Evolutionary conservation across 1,140 invertebrate genomes (phyloP).

Genomic region (Euglossa dilemma): DNA sequence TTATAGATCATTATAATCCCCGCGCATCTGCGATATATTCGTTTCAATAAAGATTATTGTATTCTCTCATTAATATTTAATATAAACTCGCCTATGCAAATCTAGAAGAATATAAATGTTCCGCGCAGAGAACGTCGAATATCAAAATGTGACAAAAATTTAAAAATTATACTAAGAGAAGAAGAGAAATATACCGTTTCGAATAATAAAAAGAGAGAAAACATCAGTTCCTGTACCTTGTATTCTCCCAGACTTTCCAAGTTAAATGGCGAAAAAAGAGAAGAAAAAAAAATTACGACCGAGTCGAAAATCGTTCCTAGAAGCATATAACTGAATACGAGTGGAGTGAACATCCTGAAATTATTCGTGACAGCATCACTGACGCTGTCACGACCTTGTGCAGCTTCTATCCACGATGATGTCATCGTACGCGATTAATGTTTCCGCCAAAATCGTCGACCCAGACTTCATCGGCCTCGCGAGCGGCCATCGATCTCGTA

Average conservation of each 20-base stretch:
- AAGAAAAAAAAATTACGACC: background rate
- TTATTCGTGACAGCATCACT: constrained; percentile 32
- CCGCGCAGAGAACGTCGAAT: too few relatives aligned
- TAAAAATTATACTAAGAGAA: too few relatives aligned
- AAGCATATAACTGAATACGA: background rate
- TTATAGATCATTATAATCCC: too few relatives aligned
- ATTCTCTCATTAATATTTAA: too few relatives aligned
- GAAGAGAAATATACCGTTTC: too few relatives aligned
- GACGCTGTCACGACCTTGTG: constrained; percentile 39
- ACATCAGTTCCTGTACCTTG: too few relatives aligned
- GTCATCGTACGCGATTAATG: constrained; percentile 36
- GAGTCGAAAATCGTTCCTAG: background rate
- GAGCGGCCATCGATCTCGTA: constrained; percentile 32
- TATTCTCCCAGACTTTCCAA: background rate
- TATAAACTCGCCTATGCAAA: too few relatives aligned
- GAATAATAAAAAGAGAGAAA: too few relatives aligned
- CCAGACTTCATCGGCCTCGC: constrained; percentile 1
- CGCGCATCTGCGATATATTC: too few relatives aligned
- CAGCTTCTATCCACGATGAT: constrained; percentile 17
- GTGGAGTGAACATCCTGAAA: background rate
- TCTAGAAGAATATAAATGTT: too few relatives aligned
- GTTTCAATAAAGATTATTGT: too few relatives aligned
- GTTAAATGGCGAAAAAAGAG: background rate
- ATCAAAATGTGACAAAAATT: too few relatives aligned
- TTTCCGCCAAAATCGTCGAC: constrained; percentile 30